Conservation (phyloP, 2,797 vertebrate genomes). For the Rhynchonycteris naso region DNA sequence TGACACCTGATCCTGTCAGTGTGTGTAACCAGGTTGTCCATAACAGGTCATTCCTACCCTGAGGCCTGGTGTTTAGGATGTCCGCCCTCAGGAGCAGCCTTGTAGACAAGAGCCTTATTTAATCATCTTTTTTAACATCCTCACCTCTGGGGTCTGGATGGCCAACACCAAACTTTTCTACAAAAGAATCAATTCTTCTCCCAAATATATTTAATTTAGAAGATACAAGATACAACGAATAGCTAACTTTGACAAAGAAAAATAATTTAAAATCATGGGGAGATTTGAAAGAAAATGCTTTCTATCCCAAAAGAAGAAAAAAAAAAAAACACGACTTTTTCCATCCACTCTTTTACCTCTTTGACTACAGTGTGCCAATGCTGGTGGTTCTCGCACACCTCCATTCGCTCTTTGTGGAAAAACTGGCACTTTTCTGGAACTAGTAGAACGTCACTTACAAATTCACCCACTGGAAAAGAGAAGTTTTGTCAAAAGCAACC, state of each 20-base stretch:
- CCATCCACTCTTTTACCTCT: conserved; percentile 88
- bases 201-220: neutral
- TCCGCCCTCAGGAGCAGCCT: neutral
- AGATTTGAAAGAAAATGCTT: neutral
- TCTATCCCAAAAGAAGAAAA: neutral
- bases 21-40: accelerated
- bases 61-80: neutral
- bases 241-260: neutral
- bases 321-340: no score
- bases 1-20: neutral
- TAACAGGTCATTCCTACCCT: neutral
- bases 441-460: conserved; percentile 96
- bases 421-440: conserved; percentile 97
- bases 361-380: conserved; percentile 95
- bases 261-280: neutral
- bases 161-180: neutral
- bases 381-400: conserved; percentile 95
- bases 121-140: neutral
- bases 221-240: neutral
- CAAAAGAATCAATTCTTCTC: neutral
- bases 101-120: neutral
- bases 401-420: conserved; percentile 96
- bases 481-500: neutral
- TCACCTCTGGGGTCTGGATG: neutral
- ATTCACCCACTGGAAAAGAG: conserved; percentile 94